phyloP scores from a whole-genome alignment of 2,797 vertebrate genomes.

The Psittacula derbiana region DNA sequence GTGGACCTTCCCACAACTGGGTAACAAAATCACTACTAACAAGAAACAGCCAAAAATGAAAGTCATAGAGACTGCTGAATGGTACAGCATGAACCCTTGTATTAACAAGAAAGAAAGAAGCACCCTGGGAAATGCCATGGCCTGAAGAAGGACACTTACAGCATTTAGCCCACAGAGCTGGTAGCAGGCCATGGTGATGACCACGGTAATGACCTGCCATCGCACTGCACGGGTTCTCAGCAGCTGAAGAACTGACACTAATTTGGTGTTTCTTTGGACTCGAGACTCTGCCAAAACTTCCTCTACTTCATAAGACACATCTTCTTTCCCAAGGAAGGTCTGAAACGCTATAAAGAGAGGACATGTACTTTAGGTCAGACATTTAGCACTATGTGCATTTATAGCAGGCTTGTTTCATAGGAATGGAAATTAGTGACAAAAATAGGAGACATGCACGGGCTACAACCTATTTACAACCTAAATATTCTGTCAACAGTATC shows the following conservation, averaged over 20 bases:
- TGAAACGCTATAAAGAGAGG: constrained; percentile 82
- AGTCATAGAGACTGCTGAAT: neutral
- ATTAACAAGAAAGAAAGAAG: neutral
- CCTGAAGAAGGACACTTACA: constrained; percentile 75
- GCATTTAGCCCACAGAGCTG: constrained; percentile 94
- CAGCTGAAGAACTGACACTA: constrained; percentile 80
- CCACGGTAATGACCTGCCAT: constrained; percentile 87
- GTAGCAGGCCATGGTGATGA: constrained; percentile 90
- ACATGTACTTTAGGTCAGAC: neutral
- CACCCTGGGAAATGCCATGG: neutral
- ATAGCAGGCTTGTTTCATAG: neutral
- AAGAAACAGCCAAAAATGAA: neutral
- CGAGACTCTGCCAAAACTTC: constrained; percentile 84
- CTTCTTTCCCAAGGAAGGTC: constrained; percentile 86
- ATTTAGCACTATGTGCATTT: neutral
- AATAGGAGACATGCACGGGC: neutral
- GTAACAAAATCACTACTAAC: neutral
- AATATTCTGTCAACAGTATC: neutral
- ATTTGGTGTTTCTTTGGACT: constrained; percentile 76
- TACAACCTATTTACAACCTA: neutral
- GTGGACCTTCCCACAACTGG: neutral
- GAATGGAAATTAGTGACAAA: neutral
- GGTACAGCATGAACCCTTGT: neutral
- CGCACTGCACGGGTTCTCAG: constrained; percentile 75
- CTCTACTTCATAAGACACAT: constrained; percentile 86